Percentiles rank a stretch among this genome's conserved stretches.
Conservation (phyloP, 1,140 invertebrate genomes). For the Dreissena rostriformis region DNA sequence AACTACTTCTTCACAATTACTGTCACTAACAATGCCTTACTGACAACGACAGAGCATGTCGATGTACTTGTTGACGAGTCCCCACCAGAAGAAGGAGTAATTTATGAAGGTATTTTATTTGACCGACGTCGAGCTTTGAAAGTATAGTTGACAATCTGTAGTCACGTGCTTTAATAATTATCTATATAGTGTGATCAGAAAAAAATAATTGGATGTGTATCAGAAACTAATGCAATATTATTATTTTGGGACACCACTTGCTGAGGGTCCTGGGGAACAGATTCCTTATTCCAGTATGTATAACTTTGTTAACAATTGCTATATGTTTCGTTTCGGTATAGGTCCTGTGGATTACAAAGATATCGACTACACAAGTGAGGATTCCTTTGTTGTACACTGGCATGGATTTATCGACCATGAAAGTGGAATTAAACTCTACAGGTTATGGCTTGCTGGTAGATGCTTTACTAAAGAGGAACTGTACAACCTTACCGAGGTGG, state of each 20-base stretch:
- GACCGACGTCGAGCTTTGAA: not conserved
- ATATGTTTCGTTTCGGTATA: not conserved
- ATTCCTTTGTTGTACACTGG: slow-evolving; percentile 55
- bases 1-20: slow-evolving; percentile 55
- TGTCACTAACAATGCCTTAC: slow-evolving; percentile 55
- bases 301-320: not conserved
- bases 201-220: not conserved
- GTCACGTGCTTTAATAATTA: not conserved
- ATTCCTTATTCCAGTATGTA: not conserved
- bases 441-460: slow-evolving; percentile 30
- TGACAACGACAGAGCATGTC: slow-evolving; percentile 32
- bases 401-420: slow-evolving; percentile 67
- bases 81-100: slow-evolving; percentile 56
- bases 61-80: slow-evolving; percentile 61
- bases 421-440: slow-evolving; percentile 62
- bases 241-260: not conserved
- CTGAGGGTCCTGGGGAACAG: not conserved
- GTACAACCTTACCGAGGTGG: not conserved
- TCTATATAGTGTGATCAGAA: not conserved
- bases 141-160: not conserved
- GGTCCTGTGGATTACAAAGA: slow-evolving; percentile 30
- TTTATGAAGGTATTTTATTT: slow-evolving; percentile 52
- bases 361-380: slow-evolving; percentile 62
- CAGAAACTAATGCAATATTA: not conserved
- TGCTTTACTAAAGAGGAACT: slow-evolving; percentile 53